Base-by-base conservation (phyloP, 1,140 invertebrate genomes). In the Solen grandis region DNA sequence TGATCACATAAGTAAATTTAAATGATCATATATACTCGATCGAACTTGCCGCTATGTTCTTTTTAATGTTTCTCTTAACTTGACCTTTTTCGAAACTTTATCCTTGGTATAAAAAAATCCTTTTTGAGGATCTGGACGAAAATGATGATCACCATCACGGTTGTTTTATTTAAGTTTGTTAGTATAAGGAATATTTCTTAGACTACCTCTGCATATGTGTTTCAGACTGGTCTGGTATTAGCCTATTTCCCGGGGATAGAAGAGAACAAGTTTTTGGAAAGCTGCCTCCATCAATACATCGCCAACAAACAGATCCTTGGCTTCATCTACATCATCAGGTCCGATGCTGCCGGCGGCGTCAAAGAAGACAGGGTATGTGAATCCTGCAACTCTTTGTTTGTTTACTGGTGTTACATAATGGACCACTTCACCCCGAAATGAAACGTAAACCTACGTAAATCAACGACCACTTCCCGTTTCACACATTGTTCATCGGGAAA, bases 241-340 rank as follows among this genome's bases (percentile, higher is more conserved):
- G 81, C 87, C 0, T 86, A 89, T 55, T 87, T 83, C 0, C 88
- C 88, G 8, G 87, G 88, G 14, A 84, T 89, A 50, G 88, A 86
- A 2, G 88, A 89, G 36, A 85, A 87, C 66, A 80, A 85, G 19
- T 66, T 74, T n/a, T 84, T 89, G 81, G 83, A 86, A 22, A 41
- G 74, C 0, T 72, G 84, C 29, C 74, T 88, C 10, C 83, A 82
- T 70, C 63, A 84, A 4, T 89, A 73, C 75, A 82, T 89, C 54
- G 63, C 75, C 35, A 35, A 76, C 4, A 82, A 85, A 50, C 57
- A 79, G 19, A 86, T 87, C 31, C 60, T 82, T 19, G 87, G 79
- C 3, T 88, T 87, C 65, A 82, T 88, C 36, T 89, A 89, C 68
- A 63, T 89, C 29, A 85, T 89, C 55, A 88, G 86, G 25, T 84